phyloP scores from a whole-genome alignment of 2,797 vertebrate species.

The Coregonus suidteri region DNA sequence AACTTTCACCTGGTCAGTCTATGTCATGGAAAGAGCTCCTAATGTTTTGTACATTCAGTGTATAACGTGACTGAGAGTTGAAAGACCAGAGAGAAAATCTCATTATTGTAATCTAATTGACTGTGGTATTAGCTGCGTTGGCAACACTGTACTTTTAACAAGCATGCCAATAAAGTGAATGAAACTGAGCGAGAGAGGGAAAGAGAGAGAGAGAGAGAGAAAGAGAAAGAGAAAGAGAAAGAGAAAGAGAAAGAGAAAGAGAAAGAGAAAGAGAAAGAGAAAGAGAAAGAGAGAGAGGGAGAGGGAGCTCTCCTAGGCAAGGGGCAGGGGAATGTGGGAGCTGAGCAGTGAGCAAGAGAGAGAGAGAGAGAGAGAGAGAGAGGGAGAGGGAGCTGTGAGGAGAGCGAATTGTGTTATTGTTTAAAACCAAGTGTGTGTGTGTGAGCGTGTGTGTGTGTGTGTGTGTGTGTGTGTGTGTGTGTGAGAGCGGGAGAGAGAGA shows the following conservation, averaged over 20 bases:
- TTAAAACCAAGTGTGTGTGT: background rate
- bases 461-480: background rate
- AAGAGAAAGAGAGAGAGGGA: background rate
- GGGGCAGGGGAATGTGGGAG: no score
- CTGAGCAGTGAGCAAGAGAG: background rate
- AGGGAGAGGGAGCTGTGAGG: background rate
- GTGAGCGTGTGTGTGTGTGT: background rate
- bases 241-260: slow-evolving; percentile 1
- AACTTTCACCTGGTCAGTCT: no score
- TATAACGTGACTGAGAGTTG: background rate
- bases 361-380: background rate
- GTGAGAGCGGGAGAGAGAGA: background rate
- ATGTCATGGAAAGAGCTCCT: no score
- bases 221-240: slow-evolving; percentile 20
- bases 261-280: no score
- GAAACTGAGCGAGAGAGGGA: slow-evolving; percentile 6
- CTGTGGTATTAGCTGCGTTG: background rate
- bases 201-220: slow-evolving; percentile 13
- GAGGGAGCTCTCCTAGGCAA: background rate
- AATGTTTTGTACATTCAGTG: no score
- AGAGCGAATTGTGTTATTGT: background rate
- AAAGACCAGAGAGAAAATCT: background rate
- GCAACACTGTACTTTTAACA: background rate
- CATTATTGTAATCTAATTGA: background rate
- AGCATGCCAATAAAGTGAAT: slow-evolving; percentile 17